Evolutionary conservation across 2,888 invertebrate species (phyloP).

Genomic region (Hesperia comma): DNA sequence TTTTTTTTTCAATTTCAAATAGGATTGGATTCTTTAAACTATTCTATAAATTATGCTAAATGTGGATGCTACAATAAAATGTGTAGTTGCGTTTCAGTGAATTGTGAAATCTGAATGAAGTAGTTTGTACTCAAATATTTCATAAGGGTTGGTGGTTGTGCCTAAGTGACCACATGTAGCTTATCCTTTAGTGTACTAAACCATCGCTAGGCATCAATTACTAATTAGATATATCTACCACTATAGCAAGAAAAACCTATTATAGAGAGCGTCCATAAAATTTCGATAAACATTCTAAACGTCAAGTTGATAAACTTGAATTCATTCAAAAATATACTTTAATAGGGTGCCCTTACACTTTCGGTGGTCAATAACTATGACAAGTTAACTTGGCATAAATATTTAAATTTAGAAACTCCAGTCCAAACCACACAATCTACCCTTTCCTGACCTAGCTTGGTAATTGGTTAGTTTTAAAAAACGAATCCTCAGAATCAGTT

Average conservation of each 20-base stretch:
- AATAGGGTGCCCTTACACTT: background rate
- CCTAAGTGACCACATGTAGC: background rate
- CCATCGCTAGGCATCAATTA: background rate
- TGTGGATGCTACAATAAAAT: slow-evolving; percentile 12
- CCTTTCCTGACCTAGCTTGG: too few species aligned
- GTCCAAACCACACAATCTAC: too few species aligned
- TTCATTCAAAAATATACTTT: background rate
- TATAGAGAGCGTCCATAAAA: too few species aligned
- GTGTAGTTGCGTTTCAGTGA: background rate
- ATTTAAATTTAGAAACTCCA: too few species aligned
- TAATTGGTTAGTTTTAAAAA: too few species aligned
- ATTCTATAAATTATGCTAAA: background rate
- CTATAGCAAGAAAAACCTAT: background rate
- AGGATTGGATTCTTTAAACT: background rate
- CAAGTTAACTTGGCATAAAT: too few species aligned
- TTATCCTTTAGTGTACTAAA: background rate
- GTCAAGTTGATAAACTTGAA: background rate
- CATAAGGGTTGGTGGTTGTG: slow-evolving; percentile 5
- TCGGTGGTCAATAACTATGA: background rate
- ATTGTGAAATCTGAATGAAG: slow-evolving; percentile 2
- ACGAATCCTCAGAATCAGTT: too few species aligned
- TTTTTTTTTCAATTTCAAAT: background rate
- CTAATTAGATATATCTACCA: background rate
- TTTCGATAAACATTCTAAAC: background rate
- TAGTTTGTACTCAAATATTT: background rate